phyloP scores from a whole-genome alignment of 1,140 invertebrate species.

The Neoseiulus cucumeris region DNA sequence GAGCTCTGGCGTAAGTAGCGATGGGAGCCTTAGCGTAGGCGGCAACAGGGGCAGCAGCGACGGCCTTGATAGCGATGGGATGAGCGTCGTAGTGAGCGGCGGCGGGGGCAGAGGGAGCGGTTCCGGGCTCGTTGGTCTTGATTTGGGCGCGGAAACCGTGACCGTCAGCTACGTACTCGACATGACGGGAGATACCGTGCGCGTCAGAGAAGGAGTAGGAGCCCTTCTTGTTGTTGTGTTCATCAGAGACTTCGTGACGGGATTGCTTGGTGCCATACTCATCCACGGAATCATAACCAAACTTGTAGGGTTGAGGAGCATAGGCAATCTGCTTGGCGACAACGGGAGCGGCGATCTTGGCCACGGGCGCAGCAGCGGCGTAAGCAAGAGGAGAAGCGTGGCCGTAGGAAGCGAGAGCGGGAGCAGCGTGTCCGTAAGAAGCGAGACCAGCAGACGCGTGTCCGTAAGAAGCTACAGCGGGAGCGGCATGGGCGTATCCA shows the following conservation, averaged over 20 bases:
- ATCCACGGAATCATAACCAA: conserved; percentile 19
- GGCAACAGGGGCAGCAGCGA: not conserved
- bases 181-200: conserved; percentile 18
- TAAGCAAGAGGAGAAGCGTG: not conserved
- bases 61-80: not conserved
- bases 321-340: not conserved
- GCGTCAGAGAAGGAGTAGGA: conserved; percentile 18
- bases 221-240: conserved; percentile 18
- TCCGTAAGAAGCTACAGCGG: not conserved
- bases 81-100: conserved; percentile 6
- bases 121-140: conserved; percentile 19
- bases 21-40: conserved; percentile 4
- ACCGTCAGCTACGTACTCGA: conserved; percentile 20
- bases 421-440: not conserved
- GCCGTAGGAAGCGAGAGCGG: not conserved
- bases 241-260: conserved; percentile 19
- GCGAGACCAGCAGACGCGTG: not conserved
- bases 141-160: conserved; percentile 19
- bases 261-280: conserved; percentile 19
- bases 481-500: not conserved
- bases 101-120: conserved; percentile 16
- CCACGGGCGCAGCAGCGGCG: not conserved
- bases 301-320: conserved; percentile 16
- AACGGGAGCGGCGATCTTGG: not conserved
- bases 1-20: not conserved